These are phyloP conservation scores for Conomelus anceps DNA, from an alignment of 2,888 invertebrate species.

Conservation along the genomic window DNA sequence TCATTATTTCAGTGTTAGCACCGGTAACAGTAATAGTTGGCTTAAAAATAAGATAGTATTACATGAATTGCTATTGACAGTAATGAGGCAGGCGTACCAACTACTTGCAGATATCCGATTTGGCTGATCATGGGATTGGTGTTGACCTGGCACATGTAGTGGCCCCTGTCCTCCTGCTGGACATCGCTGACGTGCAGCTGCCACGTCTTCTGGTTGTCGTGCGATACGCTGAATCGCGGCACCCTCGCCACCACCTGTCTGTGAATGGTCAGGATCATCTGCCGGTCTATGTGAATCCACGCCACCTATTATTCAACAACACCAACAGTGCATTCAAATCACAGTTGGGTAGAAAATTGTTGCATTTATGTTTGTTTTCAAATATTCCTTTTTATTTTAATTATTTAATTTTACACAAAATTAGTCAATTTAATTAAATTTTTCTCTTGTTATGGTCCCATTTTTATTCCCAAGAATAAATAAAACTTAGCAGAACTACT, in stretches of 20 bases:
- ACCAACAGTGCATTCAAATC: not conserved
- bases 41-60: too few relatives aligned
- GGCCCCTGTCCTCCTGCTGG: slow-evolving; percentile 84
- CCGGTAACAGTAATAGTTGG: too few relatives aligned
- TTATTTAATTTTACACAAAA: too few relatives aligned
- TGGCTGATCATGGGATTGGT: slow-evolving; percentile 93
- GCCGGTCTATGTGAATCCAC: slow-evolving; percentile 90
- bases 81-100: slow-evolving; percentile 58
- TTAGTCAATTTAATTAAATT: too few relatives aligned
- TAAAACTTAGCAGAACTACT: too few relatives aligned
- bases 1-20: too few relatives aligned
- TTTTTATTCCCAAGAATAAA: too few relatives aligned
- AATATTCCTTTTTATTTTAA: too few relatives aligned
- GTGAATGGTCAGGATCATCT: slow-evolving; percentile 89
- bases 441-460: too few relatives aligned
- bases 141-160: slow-evolving; percentile 86
- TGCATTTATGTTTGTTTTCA: too few relatives aligned
- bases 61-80: too few relatives aligned
- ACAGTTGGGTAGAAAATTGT: too few relatives aligned
- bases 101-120: slow-evolving; percentile 87
- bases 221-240: slow-evolving; percentile 83
- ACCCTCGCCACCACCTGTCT: slow-evolving; percentile 84
- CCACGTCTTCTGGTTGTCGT: slow-evolving; percentile 90
- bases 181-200: slow-evolving; percentile 83
- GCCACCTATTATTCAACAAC: slow-evolving; percentile 60